Conservation (phyloP, 2,113 vertebrate species). For the Salvelinus fontinalis region DNA sequence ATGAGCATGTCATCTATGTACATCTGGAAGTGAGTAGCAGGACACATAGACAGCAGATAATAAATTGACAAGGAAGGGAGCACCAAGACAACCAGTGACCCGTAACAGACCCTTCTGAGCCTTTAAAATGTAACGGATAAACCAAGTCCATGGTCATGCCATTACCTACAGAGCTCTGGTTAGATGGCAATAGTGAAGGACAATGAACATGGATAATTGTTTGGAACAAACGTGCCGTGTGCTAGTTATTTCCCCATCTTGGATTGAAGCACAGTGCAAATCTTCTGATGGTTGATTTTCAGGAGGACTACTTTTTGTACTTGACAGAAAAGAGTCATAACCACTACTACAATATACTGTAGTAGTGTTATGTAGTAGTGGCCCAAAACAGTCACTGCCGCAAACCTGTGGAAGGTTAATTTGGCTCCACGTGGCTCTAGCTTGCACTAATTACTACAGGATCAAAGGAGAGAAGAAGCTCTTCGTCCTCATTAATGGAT, state of each 20-base stretch:
- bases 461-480: not conserved
- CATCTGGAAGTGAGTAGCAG: slow-evolving; percentile 55
- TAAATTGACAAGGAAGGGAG: slow-evolving; percentile 34
- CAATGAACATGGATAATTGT: not conserved
- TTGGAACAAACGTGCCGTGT: no score
- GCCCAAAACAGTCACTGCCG: no score
- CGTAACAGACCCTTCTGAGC: slow-evolving; percentile 30
- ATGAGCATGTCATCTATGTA: slow-evolving; percentile 45
- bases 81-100: slow-evolving; percentile 36
- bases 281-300: no score
- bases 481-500: not conserved
- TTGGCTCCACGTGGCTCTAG: not conserved
- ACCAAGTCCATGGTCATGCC: not conserved
- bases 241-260: no score
- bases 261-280: no score
- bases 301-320: no score
- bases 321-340: no score
- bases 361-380: no score
- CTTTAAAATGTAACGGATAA: slow-evolving; percentile 11
- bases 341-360: no score
- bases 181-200: not conserved
- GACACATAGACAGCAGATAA: slow-evolving; percentile 40
- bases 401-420: not conserved
- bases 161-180: not conserved
- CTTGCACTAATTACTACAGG: not conserved